Evolutionary conservation across 2,113 vertebrate species (phyloP), one percentile per base, ranked within the genome.

Genomic region (Muntiacus reevesi): DNA sequence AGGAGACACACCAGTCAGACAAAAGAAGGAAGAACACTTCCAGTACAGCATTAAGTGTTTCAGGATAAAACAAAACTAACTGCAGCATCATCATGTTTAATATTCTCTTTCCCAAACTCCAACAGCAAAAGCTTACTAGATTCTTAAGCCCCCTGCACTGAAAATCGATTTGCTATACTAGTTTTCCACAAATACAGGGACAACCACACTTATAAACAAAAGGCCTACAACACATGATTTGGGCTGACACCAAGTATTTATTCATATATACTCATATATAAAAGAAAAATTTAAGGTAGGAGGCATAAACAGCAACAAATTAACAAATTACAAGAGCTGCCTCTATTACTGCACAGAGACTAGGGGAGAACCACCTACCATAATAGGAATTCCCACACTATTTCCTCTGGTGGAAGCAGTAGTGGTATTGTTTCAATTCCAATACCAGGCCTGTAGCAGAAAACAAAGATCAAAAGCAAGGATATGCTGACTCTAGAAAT

Each of bases 391-490:
- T 50, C 89, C 94, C 85, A 97, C 43, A 97, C 92, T 95, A 92
- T 85, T 94, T 95, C 96, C 97, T 97, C 95, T 95, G 87, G 87
- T 95, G 33, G 91, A 97, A 94, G 89, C 97, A 94, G 94, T 88
- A 94, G 87, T 12, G 97, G 71, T 95, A 94, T 30, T 96, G 96
- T 95, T 94, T 98, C 89, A 97, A 95, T 92, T 94, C 94, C 96
- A 91, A 78, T 93, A 94, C 95, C 57, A 96, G 83, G 94, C 94
- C 96, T 96, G 92, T 59, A 54, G 94, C 89, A 97, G 94, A 96
- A 98, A 97, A 97, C 79, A 97, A 50, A 47, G 59, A 97, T 93
- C 78, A 97, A 98, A 96, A 95, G 45, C 89, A 95, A 97, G 96
- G 95, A 96, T 45, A 81, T 14, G 54, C 94, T 87, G 43, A 87